These are phyloP conservation scores for Sebastes alutus DNA, from an alignment of 2,797 vertebrate genomes.

Conservation along the genomic window DNA sequence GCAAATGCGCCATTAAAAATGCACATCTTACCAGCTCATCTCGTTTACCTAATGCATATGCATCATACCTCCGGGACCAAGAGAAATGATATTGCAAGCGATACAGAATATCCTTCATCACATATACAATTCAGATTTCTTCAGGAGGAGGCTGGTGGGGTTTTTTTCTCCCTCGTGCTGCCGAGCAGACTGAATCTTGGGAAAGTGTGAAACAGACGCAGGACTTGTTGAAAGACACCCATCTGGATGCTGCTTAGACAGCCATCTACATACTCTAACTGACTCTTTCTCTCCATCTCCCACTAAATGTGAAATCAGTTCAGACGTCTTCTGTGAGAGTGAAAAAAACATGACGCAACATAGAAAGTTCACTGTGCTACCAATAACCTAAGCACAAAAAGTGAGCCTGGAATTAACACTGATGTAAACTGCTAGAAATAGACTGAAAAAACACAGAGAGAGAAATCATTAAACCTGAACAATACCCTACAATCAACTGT, in stretches of 20 bases:
- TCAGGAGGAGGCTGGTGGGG: conserved; percentile 49
- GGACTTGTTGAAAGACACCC: conserved; percentile 80
- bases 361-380: conserved; percentile 50
- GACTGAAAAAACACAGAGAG: conserved; percentile 58
- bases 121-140: conserved; percentile 81
- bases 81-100: conserved; percentile 75
- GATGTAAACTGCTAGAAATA: conserved; percentile 75
- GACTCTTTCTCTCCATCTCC: conserved; percentile 37
- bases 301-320: conserved; percentile 65
- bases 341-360: conserved; percentile 63
- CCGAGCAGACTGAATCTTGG: conserved; percentile 66
- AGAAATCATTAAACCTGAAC: conserved; percentile 68
- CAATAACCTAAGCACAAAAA: conserved; percentile 39
- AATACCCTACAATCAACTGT: conserved; percentile 65
- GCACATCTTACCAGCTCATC: conserved; percentile 80
- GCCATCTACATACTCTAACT: conserved; percentile 63
- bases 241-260: conserved; percentile 71
- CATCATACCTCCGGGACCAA: conserved; percentile 80
- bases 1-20: conserved; percentile 85
- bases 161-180: conserved; percentile 21
- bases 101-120: conserved; percentile 74
- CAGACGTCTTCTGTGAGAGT: conserved; percentile 48
- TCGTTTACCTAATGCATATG: conserved; percentile 84
- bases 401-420: conserved; percentile 53
- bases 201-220: conserved; percentile 72